These are phyloP conservation scores for Chymomyza caudatula DNA, from an alignment of 2,888 invertebrate species.

Conservation along the genomic window DNA sequence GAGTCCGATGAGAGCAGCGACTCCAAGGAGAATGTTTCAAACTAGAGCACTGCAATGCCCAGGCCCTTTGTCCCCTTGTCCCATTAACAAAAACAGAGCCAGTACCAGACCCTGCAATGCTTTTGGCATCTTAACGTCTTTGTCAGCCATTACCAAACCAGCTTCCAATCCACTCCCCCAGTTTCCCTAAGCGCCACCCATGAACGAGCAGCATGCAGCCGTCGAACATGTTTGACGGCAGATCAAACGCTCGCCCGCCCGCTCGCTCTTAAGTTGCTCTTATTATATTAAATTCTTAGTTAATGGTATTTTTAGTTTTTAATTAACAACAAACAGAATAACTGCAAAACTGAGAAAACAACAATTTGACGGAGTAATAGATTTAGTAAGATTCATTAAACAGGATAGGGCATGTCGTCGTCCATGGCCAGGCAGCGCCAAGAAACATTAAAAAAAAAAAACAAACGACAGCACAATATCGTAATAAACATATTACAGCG, in stretches of 20 bases:
- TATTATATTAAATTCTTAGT: slow-evolving; percentile 47
- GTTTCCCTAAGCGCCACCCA: neutral
- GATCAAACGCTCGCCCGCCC: neutral
- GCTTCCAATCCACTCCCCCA: slow-evolving; percentile 1
- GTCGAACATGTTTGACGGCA: neutral
- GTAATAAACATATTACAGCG: neutral
- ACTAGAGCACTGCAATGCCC: slow-evolving; percentile 32
- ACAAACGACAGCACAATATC: neutral
- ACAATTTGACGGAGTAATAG: neutral
- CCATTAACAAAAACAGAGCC: neutral
- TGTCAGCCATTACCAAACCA: neutral
- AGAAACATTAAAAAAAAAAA: slow-evolving; percentile 2
- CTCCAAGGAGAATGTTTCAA: slow-evolving; percentile 65
- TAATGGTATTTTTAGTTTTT: slow-evolving; percentile 68
- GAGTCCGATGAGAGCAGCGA: slow-evolving; percentile 73
- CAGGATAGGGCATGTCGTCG: neutral
- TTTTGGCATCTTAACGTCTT: neutral
- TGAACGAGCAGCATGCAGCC: slow-evolving; percentile 10
- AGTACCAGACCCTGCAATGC: neutral
- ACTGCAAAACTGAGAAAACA: slow-evolving; percentile 8
- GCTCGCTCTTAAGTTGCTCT: slow-evolving; percentile 29
- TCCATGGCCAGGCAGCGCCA: neutral
- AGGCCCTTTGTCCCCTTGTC: slow-evolving; percentile 29
- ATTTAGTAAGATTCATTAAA: neutral
- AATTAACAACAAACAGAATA: slow-evolving; percentile 39